Conservation (phyloP, 92 coral and sea anemone genomes). For the Actinernus sp. region DNA sequence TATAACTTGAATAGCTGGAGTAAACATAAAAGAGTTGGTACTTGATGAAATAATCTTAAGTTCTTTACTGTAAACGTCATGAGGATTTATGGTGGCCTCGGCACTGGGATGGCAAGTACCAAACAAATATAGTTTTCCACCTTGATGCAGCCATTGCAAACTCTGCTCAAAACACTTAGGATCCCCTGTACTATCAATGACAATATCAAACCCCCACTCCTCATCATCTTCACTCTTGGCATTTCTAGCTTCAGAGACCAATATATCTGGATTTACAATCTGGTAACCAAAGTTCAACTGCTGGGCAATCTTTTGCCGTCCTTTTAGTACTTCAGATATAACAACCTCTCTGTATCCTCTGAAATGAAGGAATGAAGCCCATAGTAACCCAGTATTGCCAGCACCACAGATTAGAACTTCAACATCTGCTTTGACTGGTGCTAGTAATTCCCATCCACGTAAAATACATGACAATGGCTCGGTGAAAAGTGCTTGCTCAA, state of each 20-base stretch:
- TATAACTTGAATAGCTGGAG: conserved; percentile 72
- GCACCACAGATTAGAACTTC: conserved; percentile 91
- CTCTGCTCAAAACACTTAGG: conserved; percentile 81
- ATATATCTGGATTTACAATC: conserved; percentile 76
- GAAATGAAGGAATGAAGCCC: conserved; percentile 81
- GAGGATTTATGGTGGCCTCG: conserved; percentile 73
- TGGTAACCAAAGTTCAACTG: conserved; percentile 80
- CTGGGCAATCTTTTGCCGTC: conserved; percentile 85
- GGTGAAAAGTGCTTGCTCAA: conserved; percentile 78
- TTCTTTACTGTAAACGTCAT: conserved; percentile 78
- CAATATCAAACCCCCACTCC: conserved; percentile 93
- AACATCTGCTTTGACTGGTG: conserved; percentile 75
- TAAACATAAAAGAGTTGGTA: conserved; percentile 71
- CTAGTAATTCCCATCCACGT: conserved; percentile 83
- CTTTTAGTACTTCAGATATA: conserved; percentile 75
- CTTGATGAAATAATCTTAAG: conserved; percentile 71
- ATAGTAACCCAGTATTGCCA: conserved; percentile 75
- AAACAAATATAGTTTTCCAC: conserved; percentile 77
- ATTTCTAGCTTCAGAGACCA: conserved; percentile 80
- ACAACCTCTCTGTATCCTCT: conserved; percentile 89
- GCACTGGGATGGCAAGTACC: conserved; percentile 70
- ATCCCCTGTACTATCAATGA: conserved; percentile 89
- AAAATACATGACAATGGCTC: conserved; percentile 85
- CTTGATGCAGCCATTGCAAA: conserved; percentile 76
- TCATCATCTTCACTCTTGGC: conserved; percentile 74